Evolutionary conservation across 2,113 vertebrate genomes (phyloP), one percentile per base, ranked within the genome.

Genomic region (Hymenochirus boettgeri): DNA sequence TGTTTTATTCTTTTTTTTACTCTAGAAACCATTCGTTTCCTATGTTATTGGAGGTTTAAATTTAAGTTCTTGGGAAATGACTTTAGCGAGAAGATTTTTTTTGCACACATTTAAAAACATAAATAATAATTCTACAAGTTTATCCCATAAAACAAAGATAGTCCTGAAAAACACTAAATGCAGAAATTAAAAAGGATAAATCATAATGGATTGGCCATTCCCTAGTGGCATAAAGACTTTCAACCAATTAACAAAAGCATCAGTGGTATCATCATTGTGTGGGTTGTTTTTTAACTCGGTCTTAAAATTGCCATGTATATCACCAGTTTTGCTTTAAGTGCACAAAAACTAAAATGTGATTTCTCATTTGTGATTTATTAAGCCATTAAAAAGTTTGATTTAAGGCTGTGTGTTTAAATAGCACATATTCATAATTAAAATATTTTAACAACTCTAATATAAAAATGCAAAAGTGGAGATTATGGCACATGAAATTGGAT

Each of bases 131-230:
- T 48, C 13, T 48, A 48, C 3, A 12, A 19, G 3, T 48, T 15
- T n/a, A 1, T 48, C 21, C 18, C 6, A 48, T 23, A 48, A 23
- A 48, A 48, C 18, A 48, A 21, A 46, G 18, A 48, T 22, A 48
- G 22, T 10, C 19, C 46, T 3, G 7, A 21, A 23, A 48, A 48
- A 48, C 19, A 48, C 8, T 48, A 48, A 48, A 48, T 11, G 46
- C 46, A 48, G 19, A 48, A 48, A 48, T 48, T 48, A 48, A 48
- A 48, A 48, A 10, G 18, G 18, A 22, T 48, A 48, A 48, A 48
- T 48, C 46, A 48, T 22, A 48, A 3, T 22, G 46, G 46, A 48
- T 48, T 48, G 46, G 46, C 15, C 46, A 21, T 48, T 23, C 46
- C 46, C 46, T 48, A 8, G 46, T 48, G 46, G 46, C 21, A 10